phyloP scores from a whole-genome alignment of 2,113 vertebrate species.

The Otus sunia region DNA sequence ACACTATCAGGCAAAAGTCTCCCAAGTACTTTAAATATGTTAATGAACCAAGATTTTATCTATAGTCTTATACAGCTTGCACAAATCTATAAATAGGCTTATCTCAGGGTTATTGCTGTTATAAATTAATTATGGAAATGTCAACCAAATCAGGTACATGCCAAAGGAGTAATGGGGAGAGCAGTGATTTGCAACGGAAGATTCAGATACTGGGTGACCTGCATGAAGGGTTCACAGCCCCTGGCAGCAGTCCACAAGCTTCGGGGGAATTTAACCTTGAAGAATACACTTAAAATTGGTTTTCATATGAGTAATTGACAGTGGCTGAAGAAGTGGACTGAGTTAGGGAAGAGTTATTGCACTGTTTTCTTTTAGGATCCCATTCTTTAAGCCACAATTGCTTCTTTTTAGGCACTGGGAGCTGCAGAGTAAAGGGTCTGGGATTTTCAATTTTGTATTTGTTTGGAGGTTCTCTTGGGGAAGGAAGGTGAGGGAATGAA shows the following conservation, averaged over 20 bases:
- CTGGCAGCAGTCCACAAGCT: constrained; percentile 74
- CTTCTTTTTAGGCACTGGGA: not conserved
- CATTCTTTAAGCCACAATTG: not conserved
- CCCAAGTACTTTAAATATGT: constrained; percentile 71
- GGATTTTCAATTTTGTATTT: not conserved
- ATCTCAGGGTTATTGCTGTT: constrained; percentile 74
- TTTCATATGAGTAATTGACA: constrained; percentile 26
- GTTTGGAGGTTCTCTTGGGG: not conserved
- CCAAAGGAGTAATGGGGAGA: constrained; percentile 77
- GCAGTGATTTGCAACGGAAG: constrained; percentile 72
- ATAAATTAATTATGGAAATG: constrained; percentile 81
- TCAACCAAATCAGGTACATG: constrained; percentile 80
- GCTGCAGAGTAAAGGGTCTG: not conserved
- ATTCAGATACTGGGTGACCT: constrained; percentile 61
- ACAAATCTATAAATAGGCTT: constrained; percentile 79
- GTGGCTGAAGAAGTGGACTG: constrained; percentile 21
- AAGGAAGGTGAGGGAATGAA: not conserved
- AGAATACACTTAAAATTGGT: constrained; percentile 56
- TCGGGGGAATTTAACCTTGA: constrained; percentile 82
- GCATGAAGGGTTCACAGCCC: constrained; percentile 72
- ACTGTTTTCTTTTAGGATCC: not conserved
- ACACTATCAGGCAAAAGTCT: constrained; percentile 61
- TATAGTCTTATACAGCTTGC: constrained; percentile 69
- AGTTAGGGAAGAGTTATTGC: constrained; percentile 27
- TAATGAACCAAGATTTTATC: constrained; percentile 75